Evolutionary conservation across 1,140 invertebrate genomes (phyloP), one percentile per base, ranked within the genome.

Genomic region (Lithobius niger): DNA sequence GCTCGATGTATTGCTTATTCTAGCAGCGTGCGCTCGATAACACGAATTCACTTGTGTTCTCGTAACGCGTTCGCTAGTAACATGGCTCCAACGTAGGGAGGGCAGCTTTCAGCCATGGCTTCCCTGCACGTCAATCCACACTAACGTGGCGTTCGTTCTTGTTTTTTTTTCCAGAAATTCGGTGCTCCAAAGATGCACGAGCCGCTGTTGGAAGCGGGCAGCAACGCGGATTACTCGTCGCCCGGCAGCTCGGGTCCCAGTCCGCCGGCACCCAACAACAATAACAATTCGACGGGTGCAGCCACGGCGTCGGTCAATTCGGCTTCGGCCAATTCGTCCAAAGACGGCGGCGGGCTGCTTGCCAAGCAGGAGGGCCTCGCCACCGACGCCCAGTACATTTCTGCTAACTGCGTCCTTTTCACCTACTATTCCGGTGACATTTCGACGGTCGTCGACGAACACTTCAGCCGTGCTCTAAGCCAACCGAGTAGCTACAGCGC

Each of bases 361-460:
- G 53, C 52, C 3, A 54, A 56, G 22, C 56, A 60, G 0, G 67
- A 71, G 43, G 72, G 52, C 55, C 70, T 24, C n/a, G n/a, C n/a
- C n/a, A n/a, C 60, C 3, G 65, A 86, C 62, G 88, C 88, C 47
- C 88, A 94, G 65, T 95, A 94, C 73, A 79, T 96, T 55, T 90
- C 86, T 59, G 86, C 90, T 55, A 94, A 93, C 76, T 95, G 90
- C 75, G 88, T 94, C 43, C 84, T 95, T 59, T 89, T 94, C 71
- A 93, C 88, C 52, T 88, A 93, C 75, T 95, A 94, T 71, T 82
- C 83, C 54, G 91, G 91, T 13, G 91, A 96, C 71, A 86, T 87
- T 19, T 83, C 88, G 27, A 77, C 84, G 56, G 87, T 92, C 58
- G 91, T 96, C 47, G 92, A 96, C 69, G 90, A 95, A 73, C 92